phyloP scores from a whole-genome alignment of 2,797 vertebrate genomes.

The Halcyon chelicuti region DNA sequence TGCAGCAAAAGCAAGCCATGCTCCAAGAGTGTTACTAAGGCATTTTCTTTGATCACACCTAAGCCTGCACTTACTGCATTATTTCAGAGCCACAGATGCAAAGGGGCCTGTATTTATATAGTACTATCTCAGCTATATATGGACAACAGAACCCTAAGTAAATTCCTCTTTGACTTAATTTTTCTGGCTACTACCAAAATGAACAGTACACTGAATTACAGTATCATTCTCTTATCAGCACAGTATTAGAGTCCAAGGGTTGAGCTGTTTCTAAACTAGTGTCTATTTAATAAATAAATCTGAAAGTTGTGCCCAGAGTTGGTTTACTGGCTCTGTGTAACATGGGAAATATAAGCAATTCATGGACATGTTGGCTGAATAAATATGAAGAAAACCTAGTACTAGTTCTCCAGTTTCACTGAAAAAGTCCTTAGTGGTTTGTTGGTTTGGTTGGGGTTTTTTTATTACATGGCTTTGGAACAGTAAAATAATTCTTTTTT shows the following conservation, averaged over 20 bases:
- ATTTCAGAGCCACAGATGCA: background rate
- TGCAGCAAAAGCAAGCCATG: background rate
- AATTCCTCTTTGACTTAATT: background rate
- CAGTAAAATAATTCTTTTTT: background rate
- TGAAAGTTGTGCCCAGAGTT: background rate
- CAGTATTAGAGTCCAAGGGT: background rate
- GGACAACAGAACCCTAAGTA: background rate
- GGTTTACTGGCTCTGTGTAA: background rate
- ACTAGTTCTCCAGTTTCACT: background rate
- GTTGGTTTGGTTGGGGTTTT: background rate
- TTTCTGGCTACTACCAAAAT: background rate
- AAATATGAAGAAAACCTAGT: background rate
- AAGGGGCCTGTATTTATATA: background rate
- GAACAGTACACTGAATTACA: background rate
- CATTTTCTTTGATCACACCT: background rate
- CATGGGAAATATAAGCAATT: background rate
- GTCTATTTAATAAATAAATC: background rate
- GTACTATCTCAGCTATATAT: background rate
- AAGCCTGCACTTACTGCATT: background rate
- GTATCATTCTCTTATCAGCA: background rate
- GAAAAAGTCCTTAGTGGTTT: background rate
- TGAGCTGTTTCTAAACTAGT: background rate
- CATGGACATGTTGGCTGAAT: background rate
- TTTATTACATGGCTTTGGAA: background rate
- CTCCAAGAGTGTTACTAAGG: background rate